Evolutionary conservation across 2,888 invertebrate genomes (phyloP), one percentile per base, ranked within the genome.

Genomic region (Microplitis deprimator): DNA sequence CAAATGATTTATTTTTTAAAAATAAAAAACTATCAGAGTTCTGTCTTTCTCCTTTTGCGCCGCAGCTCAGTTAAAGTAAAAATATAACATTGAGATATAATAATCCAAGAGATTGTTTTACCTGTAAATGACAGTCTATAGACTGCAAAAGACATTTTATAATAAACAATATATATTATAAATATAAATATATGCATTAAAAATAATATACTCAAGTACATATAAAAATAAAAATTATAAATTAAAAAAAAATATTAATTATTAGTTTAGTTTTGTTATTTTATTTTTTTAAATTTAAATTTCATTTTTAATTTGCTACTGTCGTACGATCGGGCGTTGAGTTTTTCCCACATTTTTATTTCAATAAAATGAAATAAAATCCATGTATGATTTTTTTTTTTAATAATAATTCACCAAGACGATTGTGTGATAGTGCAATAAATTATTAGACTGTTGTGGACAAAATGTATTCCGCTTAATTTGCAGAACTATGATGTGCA

Each of bases 321-420:
- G 68, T 74, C 68, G 68, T 68, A 68, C 59, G 61, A 74, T 68
- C 39, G 74, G 74, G 74, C 68, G 68, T 74, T 74, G 39, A 29
- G 6, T 60, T 67, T 59, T 59, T 13, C 65, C 59, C 67, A 29
- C 38, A 50, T 50, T 50, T 50, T 50, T 50, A 50, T 50, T 50
- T 50, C 13, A 50, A 50, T 13, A 10, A 50, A 50, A 50, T 10
- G 13, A 50, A 50, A 50, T 50, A 50, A 50, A 50, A 1, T 13
- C 13, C 50, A 50, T 13, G 13, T 13, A 50, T 5, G 13, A 50
- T 10, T 50, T 10, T 50, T 50, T 13, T 7, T 41, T 41, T 41
- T 41, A 41, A 41, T 8, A 8, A 13, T 50, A 50, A 50, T 50
- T 50, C 4, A 50, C 13, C 50, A 50, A 50, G 50, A 3, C 8